Base-by-base conservation (phyloP, 2,113 vertebrate genomes). In the Cichladusa arquata region DNA sequence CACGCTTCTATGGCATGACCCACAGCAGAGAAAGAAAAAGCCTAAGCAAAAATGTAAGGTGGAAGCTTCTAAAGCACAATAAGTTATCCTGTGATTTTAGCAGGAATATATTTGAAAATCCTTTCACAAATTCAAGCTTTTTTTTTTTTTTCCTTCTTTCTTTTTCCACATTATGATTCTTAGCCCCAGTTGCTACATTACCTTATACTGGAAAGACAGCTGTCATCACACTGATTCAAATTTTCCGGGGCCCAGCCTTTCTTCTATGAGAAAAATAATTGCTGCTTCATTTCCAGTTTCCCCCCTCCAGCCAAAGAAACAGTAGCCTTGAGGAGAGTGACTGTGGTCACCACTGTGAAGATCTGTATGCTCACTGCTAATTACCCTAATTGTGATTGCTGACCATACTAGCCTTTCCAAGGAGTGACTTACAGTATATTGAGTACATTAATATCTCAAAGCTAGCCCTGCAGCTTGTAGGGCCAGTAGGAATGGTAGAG, bases 311-410 rank as follows among this genome's bases (percentile, higher is more conserved):
- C 42, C 3, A 6, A 77, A 91, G 33, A 82, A 86, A 47, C 42
- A 91, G 47, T 34, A 11, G 28, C 51, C 78, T 86, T 88, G 57
- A 92, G 91, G 66, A 80, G 13, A 8, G 2, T 66, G 88, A 44
- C 53, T 92, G 25, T 81, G 76, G 33, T 90, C 44, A 88, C 76
- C 48, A 40, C 45, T 2, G 0, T 50, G 76, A 88, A 67, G 76
- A 90, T 93, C 82, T 92, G 57, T 42, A 73, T 26, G 25, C 42
- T 88, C 54, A 88, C 18, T 1, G 6, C 53, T 96, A 91, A 93
- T 94, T 90, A 69, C 62, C 86, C 25, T 76, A 24, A 93, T 85
- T 93, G 66, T 76, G 82, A 91, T 91, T 95, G 58, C 56, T 95
- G 92, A 84, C 66, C 92, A 81, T 77, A 25, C 14, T 48, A 72